A percentile compares a stretch with the other conserved stretches of the same genome.
Evolutionary conservation across 2,888 invertebrate genomes (phyloP).

Genomic region (Octonoba sinensis): DNA sequence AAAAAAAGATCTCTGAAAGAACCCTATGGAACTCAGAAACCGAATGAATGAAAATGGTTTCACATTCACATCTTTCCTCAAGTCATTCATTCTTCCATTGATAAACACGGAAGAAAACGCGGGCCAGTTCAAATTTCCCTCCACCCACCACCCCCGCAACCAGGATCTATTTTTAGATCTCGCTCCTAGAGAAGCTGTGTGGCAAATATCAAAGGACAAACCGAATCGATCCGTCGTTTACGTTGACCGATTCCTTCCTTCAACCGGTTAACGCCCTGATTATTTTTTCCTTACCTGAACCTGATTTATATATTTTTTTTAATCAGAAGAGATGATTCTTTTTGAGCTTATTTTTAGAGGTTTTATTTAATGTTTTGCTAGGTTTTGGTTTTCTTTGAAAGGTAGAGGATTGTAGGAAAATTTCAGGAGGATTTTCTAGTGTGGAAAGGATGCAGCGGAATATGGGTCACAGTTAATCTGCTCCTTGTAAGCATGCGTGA

Average conservation of each 20-base stretch:
- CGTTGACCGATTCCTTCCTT: constrained; percentile 27
- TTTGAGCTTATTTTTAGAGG: too few relatives aligned
- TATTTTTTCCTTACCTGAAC: constrained; percentile 21
- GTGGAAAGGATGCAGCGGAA: too few relatives aligned
- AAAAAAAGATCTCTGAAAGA: neutral
- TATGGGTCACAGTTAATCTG: too few relatives aligned
- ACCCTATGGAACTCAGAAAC: neutral
- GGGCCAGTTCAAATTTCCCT: constrained; percentile 28
- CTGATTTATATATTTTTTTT: neutral
- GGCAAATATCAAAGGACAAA: constrained; percentile 58
- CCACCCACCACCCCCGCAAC: constrained; percentile 13
- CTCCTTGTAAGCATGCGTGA: too few relatives aligned
- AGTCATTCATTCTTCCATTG: constrained; percentile 22
- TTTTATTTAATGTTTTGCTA: too few relatives aligned
- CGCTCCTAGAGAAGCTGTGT: constrained; percentile 8
- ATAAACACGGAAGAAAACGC: constrained; percentile 19
- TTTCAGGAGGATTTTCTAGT: too few relatives aligned
- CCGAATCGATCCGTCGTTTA: constrained; percentile 26
- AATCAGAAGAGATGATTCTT: too few relatives aligned
- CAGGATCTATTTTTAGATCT: constrained; percentile 47
- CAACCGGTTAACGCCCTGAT: constrained; percentile 14
- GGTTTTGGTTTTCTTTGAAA: too few relatives aligned
- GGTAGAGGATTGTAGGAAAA: too few relatives aligned
- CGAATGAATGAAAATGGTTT: constrained; percentile 30
- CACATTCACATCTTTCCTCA: constrained; percentile 21